A percentile compares a stretch with the other conserved stretches of the same genome.
Evolutionary conservation across 2,797 vertebrate species (phyloP).

Genomic region (Tarsius wallacei): DNA sequence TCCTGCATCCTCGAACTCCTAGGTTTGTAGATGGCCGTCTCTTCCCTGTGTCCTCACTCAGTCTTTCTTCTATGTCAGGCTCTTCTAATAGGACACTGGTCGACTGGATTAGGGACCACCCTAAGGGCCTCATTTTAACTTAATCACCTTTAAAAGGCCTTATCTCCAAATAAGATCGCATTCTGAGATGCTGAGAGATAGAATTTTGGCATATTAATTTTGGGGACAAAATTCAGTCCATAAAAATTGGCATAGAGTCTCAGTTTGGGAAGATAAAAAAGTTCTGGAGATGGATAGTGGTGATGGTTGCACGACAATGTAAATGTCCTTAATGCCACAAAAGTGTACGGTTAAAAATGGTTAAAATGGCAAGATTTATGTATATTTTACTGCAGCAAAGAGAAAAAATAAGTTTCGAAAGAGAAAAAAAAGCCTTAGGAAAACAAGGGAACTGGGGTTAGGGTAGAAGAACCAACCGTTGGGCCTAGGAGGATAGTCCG

Average conservation of each 20-base stretch:
- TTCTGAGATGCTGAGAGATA: too few relatives aligned
- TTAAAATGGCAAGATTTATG: background rate
- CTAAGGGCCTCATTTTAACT: background rate
- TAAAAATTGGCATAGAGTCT: too few relatives aligned
- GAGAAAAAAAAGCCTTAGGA: background rate
- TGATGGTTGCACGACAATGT: too few relatives aligned
- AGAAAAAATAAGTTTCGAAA: background rate
- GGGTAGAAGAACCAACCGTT: background rate
- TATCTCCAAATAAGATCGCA: background rate
- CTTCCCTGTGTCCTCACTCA: background rate
- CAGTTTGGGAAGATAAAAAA: background rate
- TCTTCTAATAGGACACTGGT: background rate
- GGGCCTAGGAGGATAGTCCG: rapidly evolving
- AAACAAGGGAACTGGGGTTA: background rate
- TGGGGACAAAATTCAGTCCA: background rate
- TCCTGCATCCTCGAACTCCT: background rate
- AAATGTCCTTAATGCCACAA: background rate
- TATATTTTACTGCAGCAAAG: background rate
- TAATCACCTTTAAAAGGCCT: background rate
- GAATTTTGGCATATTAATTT: background rate
- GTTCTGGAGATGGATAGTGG: background rate
- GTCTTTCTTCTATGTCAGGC: background rate
- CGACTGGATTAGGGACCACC: background rate
- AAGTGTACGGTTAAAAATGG: too few relatives aligned
- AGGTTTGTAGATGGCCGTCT: rapidly evolving